Base-by-base conservation (phyloP, 2,797 vertebrate species). In the Serranus cabrilla region DNA sequence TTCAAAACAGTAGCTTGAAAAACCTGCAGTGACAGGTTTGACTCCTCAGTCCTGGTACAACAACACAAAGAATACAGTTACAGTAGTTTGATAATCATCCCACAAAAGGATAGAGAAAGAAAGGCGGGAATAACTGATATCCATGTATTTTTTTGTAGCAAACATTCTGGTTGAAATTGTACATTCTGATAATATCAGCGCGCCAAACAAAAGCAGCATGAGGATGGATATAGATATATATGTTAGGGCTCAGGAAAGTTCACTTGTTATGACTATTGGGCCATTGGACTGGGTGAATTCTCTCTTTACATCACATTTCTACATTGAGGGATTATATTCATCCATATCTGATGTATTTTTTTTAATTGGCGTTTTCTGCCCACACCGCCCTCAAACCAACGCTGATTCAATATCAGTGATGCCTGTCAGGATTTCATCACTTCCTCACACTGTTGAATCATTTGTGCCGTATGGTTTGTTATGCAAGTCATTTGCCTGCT, bases 11-110 rank as follows among this genome's bases (percentile, higher is more conserved):
- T 34, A 65, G 69, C 84, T 31, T 57, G 81, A 80, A 66, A 81
- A 87, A 87, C 82, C 79, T 65, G 85, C 34, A 57, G 37, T 10
- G 34, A 64, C 85, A 68, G 78, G 85, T 81, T 79, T 37, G 66
- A 80, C 76, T 74, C n/a, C 71, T 72, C 40, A 10, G n/a, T 50
- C 12, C 1, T 2, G n/a, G 49, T 8, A 43, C 12, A 67, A 68
- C 20, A 64, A 69, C 40, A 83, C 54, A 82, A 37, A 55, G 1
- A 34, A 56, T 49, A 34, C 17, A 11, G 71, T 62, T 74, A 42
- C 25, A 73, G 43, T 5, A 23, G 37, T 11, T 63, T 34, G 43
- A 64, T 27, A 12, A 37, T 9, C 14, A 13, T 1, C 14, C 13
- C 1, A 37, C 16, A 57, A 18, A n/a, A 62, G 42, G 1, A n/a